Evolutionary conservation across 2,113 vertebrate genomes (phyloP).

Genomic region (Heloderma charlesbogerti): DNA sequence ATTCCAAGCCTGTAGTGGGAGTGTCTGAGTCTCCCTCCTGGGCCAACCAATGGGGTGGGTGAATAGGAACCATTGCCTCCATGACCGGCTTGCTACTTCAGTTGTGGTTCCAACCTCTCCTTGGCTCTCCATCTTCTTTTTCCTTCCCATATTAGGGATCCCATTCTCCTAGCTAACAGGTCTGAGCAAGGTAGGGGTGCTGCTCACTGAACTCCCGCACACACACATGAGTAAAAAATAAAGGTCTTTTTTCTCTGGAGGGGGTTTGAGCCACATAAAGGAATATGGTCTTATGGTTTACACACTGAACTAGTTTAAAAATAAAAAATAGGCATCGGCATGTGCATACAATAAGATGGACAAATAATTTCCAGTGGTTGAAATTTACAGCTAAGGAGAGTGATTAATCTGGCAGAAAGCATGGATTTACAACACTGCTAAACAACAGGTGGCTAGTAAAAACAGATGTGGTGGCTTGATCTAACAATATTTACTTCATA

Average conservation of each 20-base stretch:
- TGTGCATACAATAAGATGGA: not conserved
- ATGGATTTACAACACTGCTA: constrained; percentile 19
- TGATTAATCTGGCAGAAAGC: constrained; percentile 26
- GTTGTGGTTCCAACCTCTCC: no score
- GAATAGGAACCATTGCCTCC: not conserved
- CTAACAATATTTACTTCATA: constrained; percentile 34
- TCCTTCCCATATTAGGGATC: no score
- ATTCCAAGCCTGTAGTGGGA: not conserved
- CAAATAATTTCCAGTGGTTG: constrained; percentile 31
- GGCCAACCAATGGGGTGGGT: not conserved
- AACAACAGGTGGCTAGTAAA: constrained; percentile 32
- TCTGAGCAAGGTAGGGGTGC: not conserved
- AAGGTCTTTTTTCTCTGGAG: not conserved
- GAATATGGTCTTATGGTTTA: not conserved
- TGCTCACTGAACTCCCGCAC: not conserved
- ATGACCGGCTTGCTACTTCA: not conserved
- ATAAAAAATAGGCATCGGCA: not conserved
- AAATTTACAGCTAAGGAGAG: constrained; percentile 32
- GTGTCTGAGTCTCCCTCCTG: not conserved
- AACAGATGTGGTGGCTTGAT: constrained; percentile 21
- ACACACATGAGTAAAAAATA: not conserved
- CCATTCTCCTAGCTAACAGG: not conserved
- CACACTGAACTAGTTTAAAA: not conserved
- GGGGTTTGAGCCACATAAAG: no score
- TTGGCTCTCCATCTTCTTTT: not conserved